phyloP scores from a whole-genome alignment of 2,797 vertebrate species.

The Eleutherodactylus coqui region DNA sequence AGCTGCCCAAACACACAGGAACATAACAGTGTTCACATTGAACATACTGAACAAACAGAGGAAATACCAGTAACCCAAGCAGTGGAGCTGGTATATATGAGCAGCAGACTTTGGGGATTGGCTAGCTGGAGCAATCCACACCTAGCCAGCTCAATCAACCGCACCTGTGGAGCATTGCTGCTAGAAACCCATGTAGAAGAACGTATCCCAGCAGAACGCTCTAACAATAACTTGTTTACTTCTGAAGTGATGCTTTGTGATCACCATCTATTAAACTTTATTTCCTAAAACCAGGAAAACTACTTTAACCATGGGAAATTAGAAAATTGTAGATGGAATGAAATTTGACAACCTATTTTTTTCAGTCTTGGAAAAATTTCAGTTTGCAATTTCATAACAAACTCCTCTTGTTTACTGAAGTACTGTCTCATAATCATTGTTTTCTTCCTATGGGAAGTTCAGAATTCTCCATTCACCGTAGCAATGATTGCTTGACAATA shows the following conservation, averaged over 20 bases:
- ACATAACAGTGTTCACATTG: too few species aligned
- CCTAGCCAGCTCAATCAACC: too few species aligned
- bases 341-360: slow-evolving; percentile 11
- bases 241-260: background rate
- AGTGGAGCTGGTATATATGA: too few species aligned
- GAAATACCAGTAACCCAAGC: too few species aligned
- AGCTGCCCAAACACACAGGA: too few species aligned
- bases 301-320: background rate
- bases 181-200: too few species aligned
- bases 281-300: background rate
- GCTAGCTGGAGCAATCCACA: too few species aligned
- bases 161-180: too few species aligned
- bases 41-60: too few species aligned
- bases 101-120: too few species aligned
- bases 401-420: background rate
- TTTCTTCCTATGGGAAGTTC: background rate
- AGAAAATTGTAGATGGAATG: slow-evolving; percentile 4
- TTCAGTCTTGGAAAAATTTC: background rate
- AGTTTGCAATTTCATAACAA: background rate
- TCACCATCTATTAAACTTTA: background rate
- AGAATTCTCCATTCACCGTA: slow-evolving; percentile 36
- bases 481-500: slow-evolving; percentile 29
- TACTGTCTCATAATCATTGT: background rate
- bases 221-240: background rate
- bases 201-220: too few species aligned